Percentiles rank a stretch among this genome's conserved stretches.
These are phyloP conservation scores for Stylophora pistillata DNA, from an alignment of 64 coral and sea anemone genomes.

Conservation along the genomic window DNA sequence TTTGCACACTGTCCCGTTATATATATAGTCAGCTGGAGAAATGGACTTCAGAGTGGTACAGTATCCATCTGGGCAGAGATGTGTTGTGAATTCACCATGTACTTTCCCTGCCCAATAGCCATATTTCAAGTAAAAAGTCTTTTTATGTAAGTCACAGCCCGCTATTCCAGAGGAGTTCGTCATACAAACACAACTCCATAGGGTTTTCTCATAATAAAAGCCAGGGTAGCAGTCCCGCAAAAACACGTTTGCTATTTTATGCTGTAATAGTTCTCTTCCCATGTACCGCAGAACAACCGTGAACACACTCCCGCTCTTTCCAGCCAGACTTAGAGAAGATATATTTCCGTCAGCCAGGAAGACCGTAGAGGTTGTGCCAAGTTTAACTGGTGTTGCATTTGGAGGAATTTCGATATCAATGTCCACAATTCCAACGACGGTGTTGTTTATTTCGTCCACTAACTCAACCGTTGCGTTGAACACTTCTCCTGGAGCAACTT, in stretches of 20 bases:
- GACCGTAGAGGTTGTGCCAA: not conserved
- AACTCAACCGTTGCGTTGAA: conserved; percentile 67
- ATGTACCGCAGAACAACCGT: not conserved
- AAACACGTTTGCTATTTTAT: not conserved
- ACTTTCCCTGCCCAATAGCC: conserved; percentile 89
- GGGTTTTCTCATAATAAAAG: not conserved
- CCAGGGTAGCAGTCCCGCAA: conserved; percentile 57
- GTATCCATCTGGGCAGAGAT: conserved; percentile 65
- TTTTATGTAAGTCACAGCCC: conserved; percentile 18
- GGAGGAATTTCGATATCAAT: not conserved
- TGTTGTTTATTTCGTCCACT: conserved; percentile 66
- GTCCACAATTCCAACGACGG: conserved; percentile 73
- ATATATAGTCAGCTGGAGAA: conserved; percentile 9
- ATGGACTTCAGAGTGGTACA: conserved; percentile 30
- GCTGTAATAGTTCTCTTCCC: not conserved
- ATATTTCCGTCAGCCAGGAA: not conserved
- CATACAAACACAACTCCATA: conserved; percentile 60
- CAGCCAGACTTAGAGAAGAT: not conserved
- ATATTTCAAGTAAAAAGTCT: conserved; percentile 53
- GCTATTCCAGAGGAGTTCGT: conserved; percentile 61
- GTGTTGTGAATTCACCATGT: conserved; percentile 24
- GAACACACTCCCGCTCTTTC: not conserved
- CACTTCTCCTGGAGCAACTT: conserved; percentile 70
- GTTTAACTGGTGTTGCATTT: not conserved
- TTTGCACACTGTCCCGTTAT: conserved; percentile 57